Conservation (phyloP, 2,113 vertebrate species). For the Chloropsis cyanopogon region DNA sequence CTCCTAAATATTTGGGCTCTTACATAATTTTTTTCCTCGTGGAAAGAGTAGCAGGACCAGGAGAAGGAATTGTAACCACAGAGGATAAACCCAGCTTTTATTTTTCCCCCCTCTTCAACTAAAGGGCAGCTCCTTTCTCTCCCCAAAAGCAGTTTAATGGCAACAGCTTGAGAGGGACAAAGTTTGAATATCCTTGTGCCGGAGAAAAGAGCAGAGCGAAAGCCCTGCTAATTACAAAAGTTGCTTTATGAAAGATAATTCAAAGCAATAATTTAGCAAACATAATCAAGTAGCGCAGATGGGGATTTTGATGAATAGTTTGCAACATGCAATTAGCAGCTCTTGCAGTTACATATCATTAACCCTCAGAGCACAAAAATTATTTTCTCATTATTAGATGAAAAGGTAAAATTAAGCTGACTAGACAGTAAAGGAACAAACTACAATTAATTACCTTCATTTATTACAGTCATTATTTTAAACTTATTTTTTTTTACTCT, state of each 20-base stretch:
- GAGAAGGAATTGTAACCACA: not conserved
- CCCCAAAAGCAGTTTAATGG: slow-evolving; percentile 62
- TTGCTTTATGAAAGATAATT: slow-evolving; percentile 99
- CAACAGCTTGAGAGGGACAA: slow-evolving; percentile 76
- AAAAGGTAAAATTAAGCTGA: slow-evolving; percentile 99
- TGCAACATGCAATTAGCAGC: slow-evolving; percentile 99
- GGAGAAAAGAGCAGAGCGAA: slow-evolving; percentile 89
- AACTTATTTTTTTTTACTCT: slow-evolving; percentile 76
- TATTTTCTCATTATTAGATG: slow-evolving; percentile 98
- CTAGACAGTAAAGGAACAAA: slow-evolving; percentile 96
- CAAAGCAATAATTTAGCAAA: slow-evolving; percentile 99
- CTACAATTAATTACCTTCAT: slow-evolving; percentile 89
- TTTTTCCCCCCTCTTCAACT: slow-evolving; percentile 25
- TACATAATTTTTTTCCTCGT: not conserved
- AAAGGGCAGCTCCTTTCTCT: slow-evolving; percentile 64
- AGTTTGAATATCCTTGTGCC: slow-evolving; percentile 77
- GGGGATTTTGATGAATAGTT: slow-evolving; percentile 99
- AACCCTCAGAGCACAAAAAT: slow-evolving; percentile 98
- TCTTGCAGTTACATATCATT: slow-evolving; percentile 99
- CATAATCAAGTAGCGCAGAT: slow-evolving; percentile 96
- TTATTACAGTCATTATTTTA: slow-evolving; percentile 87
- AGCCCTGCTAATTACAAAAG: slow-evolving; percentile 96
- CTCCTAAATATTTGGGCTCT: not conserved
- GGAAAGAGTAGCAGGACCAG: not conserved
- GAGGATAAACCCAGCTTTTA: slow-evolving; percentile 36